Evolutionary conservation across 2,888 invertebrate species (phyloP).

Genomic region (Xanthia togata): DNA sequence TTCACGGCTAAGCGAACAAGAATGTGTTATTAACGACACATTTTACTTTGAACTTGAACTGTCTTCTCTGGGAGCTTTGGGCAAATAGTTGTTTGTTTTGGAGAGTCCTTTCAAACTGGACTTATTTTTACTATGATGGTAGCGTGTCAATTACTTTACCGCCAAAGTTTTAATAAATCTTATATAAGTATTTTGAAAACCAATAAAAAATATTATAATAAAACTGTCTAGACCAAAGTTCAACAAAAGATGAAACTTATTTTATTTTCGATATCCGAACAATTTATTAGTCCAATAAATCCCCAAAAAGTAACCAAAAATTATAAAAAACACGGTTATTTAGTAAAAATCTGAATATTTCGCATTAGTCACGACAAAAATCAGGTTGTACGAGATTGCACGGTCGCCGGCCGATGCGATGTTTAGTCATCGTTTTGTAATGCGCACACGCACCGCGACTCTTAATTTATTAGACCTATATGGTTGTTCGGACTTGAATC

Average conservation of each 20-base stretch:
- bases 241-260: not conserved
- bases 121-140: not conserved
- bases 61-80: slow-evolving; percentile 12
- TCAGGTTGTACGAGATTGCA: slow-evolving; percentile 72
- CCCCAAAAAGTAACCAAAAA: slow-evolving; percentile 22
- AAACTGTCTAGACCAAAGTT: slow-evolving; percentile 19
- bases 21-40: slow-evolving; percentile 54
- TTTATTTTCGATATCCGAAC: not conserved
- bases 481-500: slow-evolving; percentile 72
- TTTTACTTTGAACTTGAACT: slow-evolving; percentile 31
- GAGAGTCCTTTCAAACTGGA: not conserved
- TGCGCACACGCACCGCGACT: slow-evolving; percentile 81
- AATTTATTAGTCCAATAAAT: slow-evolving; percentile 23
- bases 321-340: slow-evolving; percentile 39
- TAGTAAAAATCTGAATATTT: slow-evolving; percentile 47
- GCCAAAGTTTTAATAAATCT: not conserved
- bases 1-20: slow-evolving; percentile 65
- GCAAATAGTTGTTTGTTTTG: not conserved
- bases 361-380: slow-evolving; percentile 71
- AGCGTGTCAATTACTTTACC: not conserved
- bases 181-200: not conserved
- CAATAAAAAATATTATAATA: not conserved
- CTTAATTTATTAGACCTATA: slow-evolving; percentile 79
- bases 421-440: slow-evolving; percentile 87
- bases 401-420: slow-evolving; percentile 66